phyloP scores from a whole-genome alignment of 2,888 invertebrate species.

The Xanthia togata region DNA sequence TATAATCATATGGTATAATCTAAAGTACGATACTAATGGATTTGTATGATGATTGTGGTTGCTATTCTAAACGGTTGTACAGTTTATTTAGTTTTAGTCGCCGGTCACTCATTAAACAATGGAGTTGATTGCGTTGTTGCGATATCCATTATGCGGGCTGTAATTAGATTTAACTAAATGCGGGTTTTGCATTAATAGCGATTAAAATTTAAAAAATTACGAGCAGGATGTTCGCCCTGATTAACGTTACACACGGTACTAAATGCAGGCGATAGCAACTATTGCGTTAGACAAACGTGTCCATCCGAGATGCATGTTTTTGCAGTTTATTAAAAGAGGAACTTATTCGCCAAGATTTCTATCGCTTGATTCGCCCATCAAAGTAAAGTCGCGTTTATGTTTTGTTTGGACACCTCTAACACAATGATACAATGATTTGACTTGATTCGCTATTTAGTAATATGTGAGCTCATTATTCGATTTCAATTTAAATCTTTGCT shows the following conservation, averaged over 20 bases:
- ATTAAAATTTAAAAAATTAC: constrained; percentile 78
- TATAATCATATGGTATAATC: constrained; percentile 73
- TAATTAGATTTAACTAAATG: constrained; percentile 89
- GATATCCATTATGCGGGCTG: constrained; percentile 87
- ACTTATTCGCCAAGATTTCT: not conserved
- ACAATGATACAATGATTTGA: not conserved
- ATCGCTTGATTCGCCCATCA: not conserved
- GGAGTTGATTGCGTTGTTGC: constrained; percentile 86
- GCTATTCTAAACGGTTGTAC: constrained; percentile 82
- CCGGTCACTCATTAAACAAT: constrained; percentile 88
- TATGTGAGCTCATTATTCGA: not conserved
- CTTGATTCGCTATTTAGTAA: not conserved
- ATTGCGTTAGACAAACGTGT: constrained; percentile 46
- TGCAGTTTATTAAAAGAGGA: not conserved
- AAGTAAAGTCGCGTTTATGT: not conserved
- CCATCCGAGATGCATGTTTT: constrained; percentile 15
- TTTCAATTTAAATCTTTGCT: not conserved
- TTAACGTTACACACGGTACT: constrained; percentile 65
- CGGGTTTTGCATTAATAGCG: constrained; percentile 85
- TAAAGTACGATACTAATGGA: constrained; percentile 79
- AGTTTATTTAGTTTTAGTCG: constrained; percentile 84
- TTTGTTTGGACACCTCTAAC: not conserved
- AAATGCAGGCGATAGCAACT: constrained; percentile 60
- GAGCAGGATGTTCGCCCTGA: constrained; percentile 77
- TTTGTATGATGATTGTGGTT: constrained; percentile 82